Conservation (phyloP, 2,113 vertebrate species). For the Gobio gobio region DNA sequence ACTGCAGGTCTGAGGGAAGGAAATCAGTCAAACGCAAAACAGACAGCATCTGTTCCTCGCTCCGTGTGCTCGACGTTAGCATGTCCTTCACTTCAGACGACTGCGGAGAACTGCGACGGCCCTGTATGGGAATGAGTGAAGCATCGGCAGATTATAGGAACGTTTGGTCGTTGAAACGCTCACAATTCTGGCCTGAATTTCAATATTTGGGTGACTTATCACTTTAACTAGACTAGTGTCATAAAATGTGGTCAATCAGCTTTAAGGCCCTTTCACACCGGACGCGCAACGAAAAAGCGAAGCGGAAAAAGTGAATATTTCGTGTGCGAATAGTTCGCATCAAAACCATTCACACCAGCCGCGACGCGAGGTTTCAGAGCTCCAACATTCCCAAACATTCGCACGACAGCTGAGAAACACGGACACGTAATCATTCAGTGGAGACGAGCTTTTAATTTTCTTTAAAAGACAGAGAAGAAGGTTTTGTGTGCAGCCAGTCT, state of each 20-base stretch:
- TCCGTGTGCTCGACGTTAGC: neutral
- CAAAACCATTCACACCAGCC: too few species aligned
- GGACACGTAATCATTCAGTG: too few species aligned
- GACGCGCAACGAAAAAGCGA: too few species aligned
- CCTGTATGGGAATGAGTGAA: neutral
- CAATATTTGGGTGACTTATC: neutral
- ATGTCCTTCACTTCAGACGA: neutral
- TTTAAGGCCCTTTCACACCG: too few species aligned
- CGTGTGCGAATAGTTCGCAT: too few species aligned
- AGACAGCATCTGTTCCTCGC: constrained; percentile 36
- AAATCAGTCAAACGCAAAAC: constrained; percentile 51
- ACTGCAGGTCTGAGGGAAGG: constrained; percentile 41
- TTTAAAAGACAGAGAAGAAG: too few species aligned
- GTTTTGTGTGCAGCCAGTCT: too few species aligned
- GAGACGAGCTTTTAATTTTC: too few species aligned
- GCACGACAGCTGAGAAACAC: too few species aligned
- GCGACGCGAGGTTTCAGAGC: too few species aligned
- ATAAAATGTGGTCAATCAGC: neutral
- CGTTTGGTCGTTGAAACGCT: neutral
- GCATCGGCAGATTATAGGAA: neutral
- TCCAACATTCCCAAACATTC: too few species aligned
- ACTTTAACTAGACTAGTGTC: neutral
- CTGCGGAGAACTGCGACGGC: neutral
- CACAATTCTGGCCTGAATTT: neutral
- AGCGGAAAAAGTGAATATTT: too few species aligned